These are phyloP conservation scores for Polydrusus cervinus DNA, from an alignment of 2,888 invertebrate species.

Conservation along the genomic window DNA sequence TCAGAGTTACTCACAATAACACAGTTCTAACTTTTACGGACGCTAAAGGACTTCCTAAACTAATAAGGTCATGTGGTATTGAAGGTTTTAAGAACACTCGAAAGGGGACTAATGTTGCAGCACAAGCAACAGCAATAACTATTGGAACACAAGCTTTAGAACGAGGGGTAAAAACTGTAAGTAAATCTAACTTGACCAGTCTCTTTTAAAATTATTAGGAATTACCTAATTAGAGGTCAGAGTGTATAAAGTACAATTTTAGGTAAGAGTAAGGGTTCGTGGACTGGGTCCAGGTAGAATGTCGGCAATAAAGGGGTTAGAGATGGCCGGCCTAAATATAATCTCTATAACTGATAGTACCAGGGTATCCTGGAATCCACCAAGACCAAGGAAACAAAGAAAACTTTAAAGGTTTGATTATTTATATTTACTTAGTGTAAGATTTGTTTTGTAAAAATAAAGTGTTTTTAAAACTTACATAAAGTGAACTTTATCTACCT, in stretches of 20 bases:
- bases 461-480: background rate
- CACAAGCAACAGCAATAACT: conserved; percentile 92
- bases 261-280: conserved; percentile 79
- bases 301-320: conserved; percentile 94
- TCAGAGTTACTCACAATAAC: conserved; percentile 90
- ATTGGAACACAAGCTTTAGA: conserved; percentile 82
- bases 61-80: conserved; percentile 85
- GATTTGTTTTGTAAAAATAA: conserved; percentile 8
- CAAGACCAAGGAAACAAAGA: conserved; percentile 88
- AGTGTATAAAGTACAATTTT: conserved; percentile 4
- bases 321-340: conserved; percentile 92
- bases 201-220: too few relatives aligned
- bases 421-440: conserved; percentile 5
- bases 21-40: conserved; percentile 88
- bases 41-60: conserved; percentile 75
- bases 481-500: too few relatives aligned
- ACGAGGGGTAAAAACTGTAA: conserved; percentile 82
- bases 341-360: conserved; percentile 96
- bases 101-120: conserved; percentile 97
- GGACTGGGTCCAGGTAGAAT: conserved; percentile 93
- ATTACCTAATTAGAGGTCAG: background rate
- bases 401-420: conserved; percentile 77
- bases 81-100: conserved; percentile 97
- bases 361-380: conserved; percentile 86
- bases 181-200: conserved; percentile 1